Conservation (phyloP, 1,140 invertebrate genomes). For the Drosophila repletoides region DNA sequence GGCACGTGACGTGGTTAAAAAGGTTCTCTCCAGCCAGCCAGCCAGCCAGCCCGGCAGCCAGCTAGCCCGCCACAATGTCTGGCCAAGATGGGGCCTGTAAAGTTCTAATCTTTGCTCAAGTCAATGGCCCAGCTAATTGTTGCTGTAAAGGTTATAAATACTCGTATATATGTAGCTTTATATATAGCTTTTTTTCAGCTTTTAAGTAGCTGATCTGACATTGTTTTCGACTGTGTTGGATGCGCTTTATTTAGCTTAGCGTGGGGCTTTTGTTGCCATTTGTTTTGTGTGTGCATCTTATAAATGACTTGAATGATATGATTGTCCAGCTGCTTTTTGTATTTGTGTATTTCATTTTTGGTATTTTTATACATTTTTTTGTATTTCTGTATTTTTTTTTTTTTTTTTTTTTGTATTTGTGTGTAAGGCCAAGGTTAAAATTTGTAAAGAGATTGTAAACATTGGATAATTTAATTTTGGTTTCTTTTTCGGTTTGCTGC, state of each 20-base stretch:
- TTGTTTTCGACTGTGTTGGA: conserved; percentile 60
- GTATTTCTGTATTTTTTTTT: conserved; percentile 1
- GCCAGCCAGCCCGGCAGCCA: too few species aligned
- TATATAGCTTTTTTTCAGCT: conserved; percentile 8
- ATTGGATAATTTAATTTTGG: conserved; percentile 67
- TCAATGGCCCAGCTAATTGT: conserved; percentile 46
- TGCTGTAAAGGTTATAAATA: conserved; percentile 13
- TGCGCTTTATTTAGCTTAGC: conserved; percentile 54
- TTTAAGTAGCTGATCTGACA: conserved; percentile 66
- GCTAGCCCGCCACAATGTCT: conserved; percentile 54
- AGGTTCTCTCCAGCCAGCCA: conserved; percentile 19
- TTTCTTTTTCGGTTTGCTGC: conserved; percentile 47
- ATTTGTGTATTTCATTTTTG: conserved; percentile 10
- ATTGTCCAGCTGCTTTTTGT: conserved; percentile 4
- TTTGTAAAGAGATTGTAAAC: conserved; percentile 80
- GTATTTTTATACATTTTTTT: conserved; percentile 17
- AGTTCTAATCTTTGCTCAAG: conserved; percentile 42
- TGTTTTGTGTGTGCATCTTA: conserved; percentile 38
- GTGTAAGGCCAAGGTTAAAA: conserved; percentile 76
- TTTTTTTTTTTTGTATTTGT: conserved; percentile 27
- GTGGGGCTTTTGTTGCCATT: conserved; percentile 25
- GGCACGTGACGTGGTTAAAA: conserved; percentile 32
- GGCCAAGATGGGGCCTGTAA: conserved; percentile 46
- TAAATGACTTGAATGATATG: conserved; percentile 42
- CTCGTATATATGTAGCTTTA: neutral